Percentiles rank a stretch among this genome's conserved stretches.
phyloP scores from a whole-genome alignment of 2,888 invertebrate genomes.

The Xanthorhoe designata region DNA sequence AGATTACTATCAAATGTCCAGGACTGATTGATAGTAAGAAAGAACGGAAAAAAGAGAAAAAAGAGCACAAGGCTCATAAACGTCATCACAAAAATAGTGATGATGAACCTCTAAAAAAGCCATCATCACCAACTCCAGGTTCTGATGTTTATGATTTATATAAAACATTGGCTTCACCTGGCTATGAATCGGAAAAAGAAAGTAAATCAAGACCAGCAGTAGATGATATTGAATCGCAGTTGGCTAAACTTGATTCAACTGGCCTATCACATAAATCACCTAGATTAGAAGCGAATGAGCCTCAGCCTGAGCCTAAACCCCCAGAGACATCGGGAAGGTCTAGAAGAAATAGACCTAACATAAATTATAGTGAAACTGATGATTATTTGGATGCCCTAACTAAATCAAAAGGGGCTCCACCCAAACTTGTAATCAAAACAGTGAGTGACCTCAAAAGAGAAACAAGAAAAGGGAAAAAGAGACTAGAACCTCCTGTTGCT shows the following conservation, averaged over 20 bases:
- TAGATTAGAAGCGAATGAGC: conserved; percentile 69
- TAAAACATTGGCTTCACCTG: conserved; percentile 82
- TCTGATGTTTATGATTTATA: conserved; percentile 82
- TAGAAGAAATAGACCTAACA: conserved; percentile 78
- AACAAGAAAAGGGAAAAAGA: conserved; percentile 72
- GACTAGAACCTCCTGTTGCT: conserved; percentile 56
- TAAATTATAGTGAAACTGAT: conserved; percentile 86
- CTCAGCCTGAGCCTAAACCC: conserved; percentile 75
- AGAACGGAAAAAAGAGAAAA: conserved; percentile 80
- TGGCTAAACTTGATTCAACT: conserved; percentile 71
- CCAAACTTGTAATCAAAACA: conserved; percentile 69
- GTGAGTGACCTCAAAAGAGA: conserved; percentile 77
- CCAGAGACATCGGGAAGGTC: conserved; percentile 75
- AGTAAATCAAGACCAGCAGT: conserved; percentile 53
- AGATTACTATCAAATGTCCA: conserved; percentile 82
- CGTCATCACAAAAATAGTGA: conserved; percentile 77
- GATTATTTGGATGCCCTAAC: conserved; percentile 81
- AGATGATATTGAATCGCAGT: conserved; percentile 73
- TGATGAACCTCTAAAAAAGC: conserved; percentile 69
- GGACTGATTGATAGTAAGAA: conserved; percentile 73
- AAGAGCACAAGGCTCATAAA: conserved; percentile 83
- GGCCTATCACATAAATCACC: conserved; percentile 61
- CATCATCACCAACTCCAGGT: conserved; percentile 81
- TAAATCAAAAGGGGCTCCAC: conserved; percentile 55
- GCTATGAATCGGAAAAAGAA: conserved; percentile 63